phyloP scores from a whole-genome alignment of 2,113 vertebrate species.

The Chascanopsetta lugubris region DNA sequence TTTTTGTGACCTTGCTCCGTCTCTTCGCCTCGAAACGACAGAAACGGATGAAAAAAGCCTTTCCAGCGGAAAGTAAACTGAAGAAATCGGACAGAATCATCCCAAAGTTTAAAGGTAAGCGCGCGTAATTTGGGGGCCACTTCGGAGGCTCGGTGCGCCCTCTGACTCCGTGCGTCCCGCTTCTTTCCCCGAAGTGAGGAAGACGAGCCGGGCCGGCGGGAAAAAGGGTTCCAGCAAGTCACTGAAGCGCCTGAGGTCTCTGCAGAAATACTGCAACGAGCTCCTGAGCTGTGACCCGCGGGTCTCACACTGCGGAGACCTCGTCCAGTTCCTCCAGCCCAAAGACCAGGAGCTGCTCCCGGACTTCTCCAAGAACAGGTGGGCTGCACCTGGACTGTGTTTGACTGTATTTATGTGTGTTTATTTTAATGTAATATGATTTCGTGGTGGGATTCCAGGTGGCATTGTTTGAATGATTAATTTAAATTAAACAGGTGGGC shows the following conservation, averaged over 20 bases:
- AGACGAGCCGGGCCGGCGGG: background rate
- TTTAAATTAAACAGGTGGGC: no score
- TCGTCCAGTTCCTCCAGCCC: conserved; percentile 86
- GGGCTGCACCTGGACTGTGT: background rate
- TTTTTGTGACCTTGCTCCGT: background rate
- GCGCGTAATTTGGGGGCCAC: no score
- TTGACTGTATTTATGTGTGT: background rate
- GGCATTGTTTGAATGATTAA: no score
- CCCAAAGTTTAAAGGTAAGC: conserved; percentile 75
- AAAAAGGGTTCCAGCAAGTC: conserved; percentile 56
- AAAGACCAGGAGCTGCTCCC: conserved; percentile 83
- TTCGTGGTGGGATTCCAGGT: no score
- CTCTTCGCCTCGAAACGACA: conserved; percentile 49
- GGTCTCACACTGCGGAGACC: conserved; percentile 69
- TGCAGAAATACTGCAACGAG: conserved; percentile 83
- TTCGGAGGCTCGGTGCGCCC: accelerated
- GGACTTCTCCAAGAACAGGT: conserved; percentile 86
- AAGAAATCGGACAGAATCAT: conserved; percentile 75
- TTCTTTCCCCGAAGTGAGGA: conserved; percentile 55
- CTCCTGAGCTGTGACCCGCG: conserved; percentile 75
- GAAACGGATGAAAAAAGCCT: conserved; percentile 87
- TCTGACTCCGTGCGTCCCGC: background rate
- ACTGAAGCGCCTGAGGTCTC: conserved; percentile 70
- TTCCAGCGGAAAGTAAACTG: conserved; percentile 77
- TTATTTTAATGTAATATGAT: background rate